phyloP scores from a whole-genome alignment of 2,888 invertebrate genomes.

The Raillietiella orientalis region DNA sequence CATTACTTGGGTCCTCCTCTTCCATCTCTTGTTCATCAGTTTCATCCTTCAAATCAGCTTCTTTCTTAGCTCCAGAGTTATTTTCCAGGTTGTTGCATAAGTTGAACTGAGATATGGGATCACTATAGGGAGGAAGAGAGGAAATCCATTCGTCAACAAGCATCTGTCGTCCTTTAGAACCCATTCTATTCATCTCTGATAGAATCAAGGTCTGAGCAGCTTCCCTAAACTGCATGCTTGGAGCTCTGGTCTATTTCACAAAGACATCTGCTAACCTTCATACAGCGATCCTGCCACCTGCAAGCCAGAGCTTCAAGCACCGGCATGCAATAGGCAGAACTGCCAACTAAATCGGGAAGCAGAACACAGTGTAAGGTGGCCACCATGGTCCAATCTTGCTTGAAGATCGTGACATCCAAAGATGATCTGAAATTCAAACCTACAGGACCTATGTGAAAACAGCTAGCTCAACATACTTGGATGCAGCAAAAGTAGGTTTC shows the following conservation, averaged over 20 bases:
- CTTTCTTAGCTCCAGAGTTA: too few relatives aligned
- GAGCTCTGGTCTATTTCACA: slow-evolving; percentile 1
- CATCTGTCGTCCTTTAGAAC: slow-evolving; percentile 60
- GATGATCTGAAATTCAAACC: too few relatives aligned
- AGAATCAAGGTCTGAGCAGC: slow-evolving; percentile 81
- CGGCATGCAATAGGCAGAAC: slow-evolving; percentile 48
- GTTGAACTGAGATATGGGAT: slow-evolving; percentile 9
- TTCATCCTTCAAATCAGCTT: too few relatives aligned
- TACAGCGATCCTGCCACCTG: slow-evolving; percentile 92
- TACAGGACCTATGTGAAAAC: neutral
- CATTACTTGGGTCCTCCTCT: too few relatives aligned
- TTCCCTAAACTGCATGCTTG: slow-evolving; percentile 28
- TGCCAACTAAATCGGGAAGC: slow-evolving; percentile 60
- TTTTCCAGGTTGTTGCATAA: too few relatives aligned
- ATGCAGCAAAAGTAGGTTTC: slow-evolving; percentile 66
- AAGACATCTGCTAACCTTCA: slow-evolving; percentile 29
- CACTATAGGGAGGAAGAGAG: slow-evolving; percentile 45
- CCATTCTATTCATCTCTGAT: slow-evolving; percentile 63
- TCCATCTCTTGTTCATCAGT: too few relatives aligned
- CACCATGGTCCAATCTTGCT: slow-evolving; percentile 85
- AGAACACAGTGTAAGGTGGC: slow-evolving; percentile 88
- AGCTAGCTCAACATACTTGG: neutral
- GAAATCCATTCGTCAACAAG: slow-evolving; percentile 89
- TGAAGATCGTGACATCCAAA: too few relatives aligned
- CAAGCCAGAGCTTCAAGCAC: slow-evolving; percentile 91